A percentile compares a stretch with the other conserved stretches of the same genome.
phyloP scores from a whole-genome alignment of 64 coral and sea anemone genomes.

The Trachythela sp. region DNA sequence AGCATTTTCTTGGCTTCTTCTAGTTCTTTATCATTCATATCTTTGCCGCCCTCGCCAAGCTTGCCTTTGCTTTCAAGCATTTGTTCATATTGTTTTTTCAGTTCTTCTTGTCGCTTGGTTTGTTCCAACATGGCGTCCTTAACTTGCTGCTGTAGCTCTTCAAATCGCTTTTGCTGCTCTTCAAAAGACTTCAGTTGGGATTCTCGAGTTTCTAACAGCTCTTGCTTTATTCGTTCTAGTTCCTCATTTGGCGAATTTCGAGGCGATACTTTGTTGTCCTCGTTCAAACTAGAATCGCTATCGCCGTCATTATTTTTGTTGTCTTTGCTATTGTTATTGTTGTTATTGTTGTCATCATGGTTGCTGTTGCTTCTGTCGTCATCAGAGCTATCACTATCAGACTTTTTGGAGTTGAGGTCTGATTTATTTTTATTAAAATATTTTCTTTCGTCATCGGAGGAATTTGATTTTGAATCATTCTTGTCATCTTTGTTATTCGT shows the following conservation, averaged over 20 bases:
- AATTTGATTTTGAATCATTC: not conserved
- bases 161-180: conserved; percentile 50
- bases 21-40: not conserved
- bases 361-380: not conserved
- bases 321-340: not conserved
- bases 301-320: not conserved
- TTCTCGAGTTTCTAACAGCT: conserved; percentile 62
- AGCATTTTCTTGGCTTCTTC: not conserved
- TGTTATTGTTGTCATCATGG: not conserved
- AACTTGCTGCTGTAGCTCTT: conserved; percentile 59
- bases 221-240: conserved; percentile 49
- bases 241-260: not conserved
- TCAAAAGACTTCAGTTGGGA: conserved; percentile 50
- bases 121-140: conserved; percentile 80
- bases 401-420: not conserved
- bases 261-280: not conserved
- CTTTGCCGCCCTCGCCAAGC: not conserved
- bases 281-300: not conserved
- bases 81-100: not conserved
- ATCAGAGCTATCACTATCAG: not conserved
- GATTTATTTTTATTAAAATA: not conserved
- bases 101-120: conserved; percentile 46
- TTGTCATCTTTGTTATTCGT: not conserved
- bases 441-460: not conserved
- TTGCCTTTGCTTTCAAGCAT: not conserved